Conservation (phyloP, 2,888 invertebrate species). For the Polyploca ridens region DNA sequence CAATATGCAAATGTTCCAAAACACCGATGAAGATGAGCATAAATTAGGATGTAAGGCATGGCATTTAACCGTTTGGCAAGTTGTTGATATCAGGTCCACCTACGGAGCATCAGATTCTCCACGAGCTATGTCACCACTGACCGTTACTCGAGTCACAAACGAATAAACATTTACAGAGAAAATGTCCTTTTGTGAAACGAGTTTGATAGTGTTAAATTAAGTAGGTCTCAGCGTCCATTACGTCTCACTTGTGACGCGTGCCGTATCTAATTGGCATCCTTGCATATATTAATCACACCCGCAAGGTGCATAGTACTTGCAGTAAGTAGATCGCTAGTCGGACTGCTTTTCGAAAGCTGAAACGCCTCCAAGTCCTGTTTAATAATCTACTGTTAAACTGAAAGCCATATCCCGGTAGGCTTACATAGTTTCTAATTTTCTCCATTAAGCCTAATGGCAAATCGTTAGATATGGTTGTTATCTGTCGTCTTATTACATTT, state of each 20-base stretch:
- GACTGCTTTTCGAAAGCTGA: slow-evolving; percentile 66
- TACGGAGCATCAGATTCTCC: slow-evolving; percentile 62
- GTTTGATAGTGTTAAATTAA: slow-evolving; percentile 53
- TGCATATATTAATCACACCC: slow-evolving; percentile 66
- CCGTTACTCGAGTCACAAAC: slow-evolving; percentile 56
- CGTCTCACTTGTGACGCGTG: slow-evolving; percentile 52
- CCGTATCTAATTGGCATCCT: slow-evolving; percentile 75
- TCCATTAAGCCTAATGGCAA: slow-evolving; percentile 33
- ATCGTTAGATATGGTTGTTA: slow-evolving; percentile 42
- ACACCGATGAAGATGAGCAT: slow-evolving; percentile 10
- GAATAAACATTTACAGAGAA: slow-evolving; percentile 46
- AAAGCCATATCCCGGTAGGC: slow-evolving; percentile 62
- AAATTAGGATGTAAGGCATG: slow-evolving; percentile 11
- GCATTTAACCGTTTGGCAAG: slow-evolving; percentile 16
- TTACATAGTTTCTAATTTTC: slow-evolving; percentile 66
- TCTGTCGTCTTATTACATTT: slow-evolving; percentile 42
- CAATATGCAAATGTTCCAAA: slow-evolving; percentile 6
- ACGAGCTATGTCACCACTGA: slow-evolving; percentile 59
- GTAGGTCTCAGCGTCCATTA: slow-evolving; percentile 46
- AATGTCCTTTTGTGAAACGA: slow-evolving; percentile 60
- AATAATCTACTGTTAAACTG: slow-evolving; percentile 65
- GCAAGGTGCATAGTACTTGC: slow-evolving; percentile 45
- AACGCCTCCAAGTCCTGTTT: slow-evolving; percentile 57
- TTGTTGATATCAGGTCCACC: slow-evolving; percentile 55
- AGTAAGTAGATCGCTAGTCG: slow-evolving; percentile 59